A percentile compares a stretch with the other conserved stretches of the same genome.
Evolutionary conservation across 2,888 invertebrate genomes (phyloP).

Genomic region (Villa cingulata): DNA sequence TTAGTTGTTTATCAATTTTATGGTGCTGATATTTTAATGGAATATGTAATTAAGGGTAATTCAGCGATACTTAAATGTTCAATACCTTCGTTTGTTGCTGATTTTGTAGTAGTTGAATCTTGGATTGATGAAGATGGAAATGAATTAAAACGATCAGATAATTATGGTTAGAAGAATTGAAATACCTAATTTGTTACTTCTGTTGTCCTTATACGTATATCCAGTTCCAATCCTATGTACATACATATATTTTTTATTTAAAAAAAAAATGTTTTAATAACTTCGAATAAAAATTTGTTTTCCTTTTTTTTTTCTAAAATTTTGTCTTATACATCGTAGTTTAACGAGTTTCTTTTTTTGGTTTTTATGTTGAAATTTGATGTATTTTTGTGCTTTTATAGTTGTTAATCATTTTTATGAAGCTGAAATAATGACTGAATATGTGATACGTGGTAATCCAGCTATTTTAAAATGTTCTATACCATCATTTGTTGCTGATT

Average conservation of each 20-base stretch:
- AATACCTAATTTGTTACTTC: too few species aligned
- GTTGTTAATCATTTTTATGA: constrained; percentile 60
- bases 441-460: constrained; percentile 59
- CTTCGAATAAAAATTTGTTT: too few species aligned
- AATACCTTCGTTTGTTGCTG: constrained; percentile 60
- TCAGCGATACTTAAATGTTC: constrained; percentile 59
- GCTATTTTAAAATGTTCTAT: constrained; percentile 60
- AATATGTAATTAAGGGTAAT: constrained; percentile 61
- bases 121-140: constrained; percentile 56
- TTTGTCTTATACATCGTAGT: too few species aligned
- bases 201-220: too few species aligned
- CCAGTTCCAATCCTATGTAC: too few species aligned
- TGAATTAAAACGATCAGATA: constrained; percentile 35
- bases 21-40: constrained; percentile 56
- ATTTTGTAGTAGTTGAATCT: constrained; percentile 55
- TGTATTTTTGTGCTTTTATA: too few species aligned
- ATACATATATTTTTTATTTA: too few species aligned
- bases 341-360: too few species aligned
- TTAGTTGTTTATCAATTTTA: constrained; percentile 59
- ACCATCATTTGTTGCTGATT: constrained; percentile 61
- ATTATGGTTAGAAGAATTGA: constrained; percentile 41
- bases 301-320: too few species aligned
- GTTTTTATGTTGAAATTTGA: too few species aligned
- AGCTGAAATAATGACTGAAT: constrained; percentile 58
- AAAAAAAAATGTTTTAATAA: too few species aligned